A percentile compares a stretch with the other conserved stretches of the same genome.
Conservation (phyloP, 2,797 vertebrate species). For the Phoebastria nigripes region DNA sequence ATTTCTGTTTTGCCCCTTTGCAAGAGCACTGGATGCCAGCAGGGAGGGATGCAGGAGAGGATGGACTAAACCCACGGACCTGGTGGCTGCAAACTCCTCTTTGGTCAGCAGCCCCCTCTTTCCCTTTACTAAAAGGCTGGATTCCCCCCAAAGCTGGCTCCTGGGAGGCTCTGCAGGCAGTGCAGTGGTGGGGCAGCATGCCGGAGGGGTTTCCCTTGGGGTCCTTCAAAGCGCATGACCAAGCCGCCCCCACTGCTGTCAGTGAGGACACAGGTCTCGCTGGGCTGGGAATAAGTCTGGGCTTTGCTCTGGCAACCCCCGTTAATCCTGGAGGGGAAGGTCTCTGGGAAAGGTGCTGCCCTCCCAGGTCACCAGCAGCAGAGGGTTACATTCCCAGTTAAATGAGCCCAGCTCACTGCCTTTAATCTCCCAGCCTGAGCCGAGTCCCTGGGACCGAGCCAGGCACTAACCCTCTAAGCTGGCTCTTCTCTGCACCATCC, state of each 20-base stretch:
- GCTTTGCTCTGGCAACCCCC: background rate
- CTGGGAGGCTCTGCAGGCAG: background rate
- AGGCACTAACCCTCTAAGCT: background rate
- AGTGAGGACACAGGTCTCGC: rapidly evolving
- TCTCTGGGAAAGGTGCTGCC: background rate
- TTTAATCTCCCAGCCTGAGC: background rate
- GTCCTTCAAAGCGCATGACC: background rate
- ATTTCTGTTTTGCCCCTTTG: background rate
- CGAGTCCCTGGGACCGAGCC: background rate
- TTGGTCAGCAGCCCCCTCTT: background rate
- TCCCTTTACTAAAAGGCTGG: background rate
- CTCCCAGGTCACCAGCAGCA: background rate
- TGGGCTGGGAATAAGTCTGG: background rate
- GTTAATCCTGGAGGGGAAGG: background rate
- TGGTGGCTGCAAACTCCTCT: background rate
- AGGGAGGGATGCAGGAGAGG: background rate
- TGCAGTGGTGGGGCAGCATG: background rate
- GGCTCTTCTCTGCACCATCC: background rate
- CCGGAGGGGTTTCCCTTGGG: background rate
- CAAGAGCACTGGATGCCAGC: background rate
- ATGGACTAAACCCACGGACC: background rate
- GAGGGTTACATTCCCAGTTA: background rate
- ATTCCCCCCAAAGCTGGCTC: background rate
- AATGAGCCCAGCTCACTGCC: background rate
- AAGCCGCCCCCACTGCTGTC: background rate